Base-by-base conservation (phyloP, 2,888 invertebrate genomes). In the Hydraecia micacea region DNA sequence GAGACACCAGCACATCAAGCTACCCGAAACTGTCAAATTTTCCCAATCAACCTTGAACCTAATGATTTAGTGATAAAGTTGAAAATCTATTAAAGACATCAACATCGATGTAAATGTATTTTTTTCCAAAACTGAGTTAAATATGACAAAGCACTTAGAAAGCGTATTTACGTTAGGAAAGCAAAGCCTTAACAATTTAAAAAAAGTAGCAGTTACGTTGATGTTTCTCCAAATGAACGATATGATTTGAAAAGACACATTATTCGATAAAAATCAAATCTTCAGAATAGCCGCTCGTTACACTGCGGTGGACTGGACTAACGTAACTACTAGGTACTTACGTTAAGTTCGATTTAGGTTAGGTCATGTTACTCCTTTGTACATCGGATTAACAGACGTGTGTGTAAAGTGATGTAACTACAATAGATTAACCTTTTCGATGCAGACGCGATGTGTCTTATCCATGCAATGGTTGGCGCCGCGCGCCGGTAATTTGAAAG, bases 371-470 rank as follows among this genome's bases (percentile, higher is more conserved):
- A 76, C 65, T 79, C 42, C 55, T 79, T 42, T 68, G 36, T 52
- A 69, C 60, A 58, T 28, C n/a, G 42, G 42, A 66, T 72, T 63
- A 62, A 25, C 46, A 73, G n/a, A n/a, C n/a, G 55, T 49, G 55
- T 70, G 28, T 75, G 46, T 63, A 18, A 52, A 74, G 73, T 81
- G 79, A 79, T 49, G 86, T 79, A 80, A 86, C 68, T 65, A 74
- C 75, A 76, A 74, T 85, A 73, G 73, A 86, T 85, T 86, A 83
- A 86, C 84, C 83, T 85, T 85, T 86, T 25, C 11, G 21, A 75
- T 52, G 25, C 39, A 55, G 28, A 58, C 81, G 39, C 36, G 21
- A 65, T 73, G 67, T 32, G 52, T 65, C 36, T 46, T 62, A 62
- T n/a, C n/a, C 42, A 71, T 42, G 84, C 86, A 85, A 84, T 73